Base-by-base conservation (phyloP, 1,140 invertebrate species). In the Zaprionus inermis region DNA sequence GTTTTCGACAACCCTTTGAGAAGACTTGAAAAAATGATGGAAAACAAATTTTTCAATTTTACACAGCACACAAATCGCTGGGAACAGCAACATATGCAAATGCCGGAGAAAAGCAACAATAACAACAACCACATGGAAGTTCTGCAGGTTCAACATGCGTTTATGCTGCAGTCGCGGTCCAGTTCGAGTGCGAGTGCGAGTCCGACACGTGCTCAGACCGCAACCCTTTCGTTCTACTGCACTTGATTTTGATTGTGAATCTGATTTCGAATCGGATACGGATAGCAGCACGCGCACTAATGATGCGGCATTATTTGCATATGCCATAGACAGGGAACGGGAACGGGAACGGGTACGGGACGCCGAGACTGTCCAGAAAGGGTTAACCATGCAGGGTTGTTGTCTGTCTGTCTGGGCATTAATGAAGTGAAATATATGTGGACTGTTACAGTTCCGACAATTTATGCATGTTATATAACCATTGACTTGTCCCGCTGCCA, bases 231-330 rank as follows among this genome's bases (percentile, higher is more conserved):
- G 32, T 51, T 36, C 3, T 9, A 18, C 20, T 71, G 58, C 55
- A 69, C 71, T 69, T 68, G 71, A 49, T 59, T 24, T 60, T 55
- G 32, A 24, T 56, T 64, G 18, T 30, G 66, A 52, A 64, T 55
- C 10, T n/a, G 38, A 55, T 49, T 51, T 24, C 6, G 32, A 46
- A 63, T 57, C 20, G 10, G 59, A 63, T 71, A 57, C 34, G 6
- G 56, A 71, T 58, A 51, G 36, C 59, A 51, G 36, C 59, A 58
- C 44, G 67, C 65, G 66, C 80, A 83, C 83, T 88, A 88, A 88
- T 88, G 83, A 88, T 83, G 83, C 61, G 76, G 71, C 84, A 88
- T 83, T 89, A 88, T 83, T 88, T 88, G 83, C 83, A 88, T 88
- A 88, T 88, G 83, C 63, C 55, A 6, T 54, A 49, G 44, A 20